A percentile compares a stretch with the other conserved stretches of the same genome.
Conservation (phyloP, 2,888 invertebrate genomes). For the Branchinecta sandiegonensis region DNA sequence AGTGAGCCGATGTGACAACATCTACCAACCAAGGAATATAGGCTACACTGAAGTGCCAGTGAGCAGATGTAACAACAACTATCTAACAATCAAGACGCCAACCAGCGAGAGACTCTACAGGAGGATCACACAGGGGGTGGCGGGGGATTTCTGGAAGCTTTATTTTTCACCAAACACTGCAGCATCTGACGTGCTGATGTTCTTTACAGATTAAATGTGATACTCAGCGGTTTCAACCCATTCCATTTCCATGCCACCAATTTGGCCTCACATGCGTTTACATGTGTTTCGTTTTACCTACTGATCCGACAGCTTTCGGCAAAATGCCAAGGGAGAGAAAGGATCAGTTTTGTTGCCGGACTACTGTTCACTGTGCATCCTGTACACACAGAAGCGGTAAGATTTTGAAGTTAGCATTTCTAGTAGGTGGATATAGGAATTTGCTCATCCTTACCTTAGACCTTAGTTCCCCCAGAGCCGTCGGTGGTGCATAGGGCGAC, state of each 20-base stretch:
- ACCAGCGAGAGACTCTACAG: too few species aligned
- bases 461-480: too few species aligned
- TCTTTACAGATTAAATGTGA: slow-evolving; percentile 47
- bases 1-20: too few species aligned
- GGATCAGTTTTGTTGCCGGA: slow-evolving; percentile 46
- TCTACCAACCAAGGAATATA: too few species aligned
- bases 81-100: too few species aligned
- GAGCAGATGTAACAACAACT: too few species aligned
- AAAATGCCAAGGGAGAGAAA: slow-evolving; percentile 31
- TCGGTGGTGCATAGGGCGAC: too few species aligned
- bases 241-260: slow-evolving; percentile 56
- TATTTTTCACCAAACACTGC: neutral
- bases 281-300: slow-evolving; percentile 41
- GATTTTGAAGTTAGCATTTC: slow-evolving; percentile 28
- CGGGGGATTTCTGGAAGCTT: slow-evolving; percentile 1
- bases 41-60: too few species aligned
- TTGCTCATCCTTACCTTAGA: too few species aligned
- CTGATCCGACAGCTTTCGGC: slow-evolving; percentile 39
- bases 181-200: neutral
- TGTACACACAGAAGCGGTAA: slow-evolving; percentile 74
- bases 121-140: too few species aligned
- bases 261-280: slow-evolving; percentile 53
- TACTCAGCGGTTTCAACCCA: slow-evolving; percentile 42
- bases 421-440: too few species aligned
- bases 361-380: slow-evolving; percentile 80